A percentile compares a stretch with the other conserved stretches of the same genome.
Evolutionary conservation across 2,888 invertebrate genomes (phyloP).

Genomic region (Apamea sordens): DNA sequence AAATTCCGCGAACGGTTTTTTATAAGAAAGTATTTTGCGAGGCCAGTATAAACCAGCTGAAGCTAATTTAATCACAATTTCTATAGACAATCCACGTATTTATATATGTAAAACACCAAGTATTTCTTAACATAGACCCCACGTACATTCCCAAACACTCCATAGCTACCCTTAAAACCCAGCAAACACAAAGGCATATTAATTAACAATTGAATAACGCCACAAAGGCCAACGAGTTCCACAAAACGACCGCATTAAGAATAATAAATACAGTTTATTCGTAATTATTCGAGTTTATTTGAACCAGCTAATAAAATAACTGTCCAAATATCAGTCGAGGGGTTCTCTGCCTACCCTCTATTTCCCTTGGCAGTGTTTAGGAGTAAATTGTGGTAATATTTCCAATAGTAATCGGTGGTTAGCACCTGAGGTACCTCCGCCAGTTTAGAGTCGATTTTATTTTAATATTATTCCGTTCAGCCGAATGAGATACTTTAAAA

Average conservation of each 20-base stretch:
- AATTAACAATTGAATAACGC: slow-evolving; percentile 44
- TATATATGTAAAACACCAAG: not conserved
- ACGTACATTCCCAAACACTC: slow-evolving; percentile 1
- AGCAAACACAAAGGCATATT: slow-evolving; percentile 16
- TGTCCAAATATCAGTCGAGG: slow-evolving; percentile 63
- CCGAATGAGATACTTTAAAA: slow-evolving; percentile 48
- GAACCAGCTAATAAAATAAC: slow-evolving; percentile 62
- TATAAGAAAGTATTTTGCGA: not conserved
- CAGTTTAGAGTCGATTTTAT: slow-evolving; percentile 53
- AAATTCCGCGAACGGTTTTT: not conserved
- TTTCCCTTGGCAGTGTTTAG: slow-evolving; percentile 74
- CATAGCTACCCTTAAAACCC: slow-evolving; percentile 4
- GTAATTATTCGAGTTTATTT: slow-evolving; percentile 55
- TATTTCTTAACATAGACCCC: not conserved
- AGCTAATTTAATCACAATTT: not conserved
- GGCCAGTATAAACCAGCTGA: not conserved
- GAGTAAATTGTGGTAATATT: slow-evolving; percentile 73
- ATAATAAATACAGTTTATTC: slow-evolving; percentile 64
- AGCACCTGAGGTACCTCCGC: slow-evolving; percentile 70
- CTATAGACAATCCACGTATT: not conserved
- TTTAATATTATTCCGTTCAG: slow-evolving; percentile 50
- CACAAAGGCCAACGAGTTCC: slow-evolving; percentile 43
- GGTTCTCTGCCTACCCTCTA: slow-evolving; percentile 55
- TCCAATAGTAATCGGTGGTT: slow-evolving; percentile 73
- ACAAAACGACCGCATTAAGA: slow-evolving; percentile 55